A percentile compares a stretch with the other conserved stretches of the same genome.
These are phyloP conservation scores for Rhabditoides inermis DNA, from an alignment of 2,888 invertebrate genomes.

Conservation along the genomic window DNA sequence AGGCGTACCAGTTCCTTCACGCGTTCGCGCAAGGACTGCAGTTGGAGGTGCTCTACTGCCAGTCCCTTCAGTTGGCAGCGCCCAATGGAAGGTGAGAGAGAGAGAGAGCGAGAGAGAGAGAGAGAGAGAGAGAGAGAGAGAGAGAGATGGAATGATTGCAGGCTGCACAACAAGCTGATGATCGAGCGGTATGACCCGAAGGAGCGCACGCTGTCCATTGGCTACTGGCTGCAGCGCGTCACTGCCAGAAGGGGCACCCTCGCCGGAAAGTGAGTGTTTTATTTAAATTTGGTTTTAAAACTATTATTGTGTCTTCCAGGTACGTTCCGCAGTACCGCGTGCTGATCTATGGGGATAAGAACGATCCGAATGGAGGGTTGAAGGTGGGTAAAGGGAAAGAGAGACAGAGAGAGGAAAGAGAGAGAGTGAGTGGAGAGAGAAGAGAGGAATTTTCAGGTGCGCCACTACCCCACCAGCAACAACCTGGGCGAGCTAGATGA, in stretches of 20 bases:
- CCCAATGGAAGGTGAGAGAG: too few relatives aligned
- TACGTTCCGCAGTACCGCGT: constrained; percentile 40
- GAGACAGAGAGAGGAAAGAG: too few relatives aligned
- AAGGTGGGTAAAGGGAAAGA: too few relatives aligned
- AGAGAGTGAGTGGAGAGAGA: too few relatives aligned
- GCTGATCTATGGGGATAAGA: constrained; percentile 34
- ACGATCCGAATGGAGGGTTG: constrained; percentile 15
- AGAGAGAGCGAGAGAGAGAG: too few relatives aligned
- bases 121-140: too few relatives aligned
- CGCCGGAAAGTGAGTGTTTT: constrained; percentile 14
- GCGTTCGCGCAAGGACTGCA: constrained; percentile 88
- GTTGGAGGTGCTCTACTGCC: constrained; percentile 66
- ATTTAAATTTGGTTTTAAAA: not conserved
- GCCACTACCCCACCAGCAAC: too few relatives aligned
- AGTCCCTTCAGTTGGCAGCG: constrained; percentile 65
- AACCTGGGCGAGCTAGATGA: constrained; percentile 32
- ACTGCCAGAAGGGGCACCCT: constrained; percentile 18
- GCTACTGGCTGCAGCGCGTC: constrained; percentile 42
- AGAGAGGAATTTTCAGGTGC: too few relatives aligned
- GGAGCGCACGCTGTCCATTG: constrained; percentile 31
- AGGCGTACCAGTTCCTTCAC: constrained; percentile 47
- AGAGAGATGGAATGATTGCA: too few relatives aligned
- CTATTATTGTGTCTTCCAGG: constrained; percentile 10
- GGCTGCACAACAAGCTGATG: constrained; percentile 20
- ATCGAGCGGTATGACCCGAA: constrained; percentile 39